Base-by-base conservation (phyloP, 2,797 vertebrate genomes). In the Hybognathus amarus region DNA sequence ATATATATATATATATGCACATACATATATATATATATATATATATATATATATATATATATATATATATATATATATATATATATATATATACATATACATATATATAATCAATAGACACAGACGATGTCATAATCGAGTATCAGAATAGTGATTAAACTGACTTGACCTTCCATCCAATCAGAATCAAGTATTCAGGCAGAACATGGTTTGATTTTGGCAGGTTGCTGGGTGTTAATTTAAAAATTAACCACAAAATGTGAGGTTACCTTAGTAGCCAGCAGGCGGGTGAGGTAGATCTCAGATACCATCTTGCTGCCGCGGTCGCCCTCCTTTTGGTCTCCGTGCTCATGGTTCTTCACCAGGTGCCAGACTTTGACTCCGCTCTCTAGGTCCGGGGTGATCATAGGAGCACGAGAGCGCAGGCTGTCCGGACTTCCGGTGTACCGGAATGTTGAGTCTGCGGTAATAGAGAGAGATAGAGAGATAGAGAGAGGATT, bases 241-340 rank as follows among this genome's bases (percentile, higher is more conserved):
- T 24, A 2, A 24, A 47, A 42, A 12, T 13, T 70, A 5, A n/a
- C 17, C 9, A 1, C 13, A 40, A 40, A 42, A 63, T 5, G 42
- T 59, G 27, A 47, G 11, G 17, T 86, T 83, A 95, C 94, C 86
- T 89, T 89, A n/a, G 88, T 89, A 74, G 87, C 88, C 50, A 99
- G 91, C 0, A 99, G 95, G 79, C 98, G 94, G 75, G 98, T 99
- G 92, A 99, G 93, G 92, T 99, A 99, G 93, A 99, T 99, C 94
- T 99, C 98, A 0, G 98, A 99, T 36, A 99, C 98, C 98, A 99
- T 99, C 94, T 99, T 99, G 91, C 97, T 99, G 36, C 98, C 98
- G 0, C 98, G 94, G 89, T 99, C 98, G 0, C 98, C 98, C 80
- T 99, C 98, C 88, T 99, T 99, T 93, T 99, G 98, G 92, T 99